Percentiles rank a stretch among this genome's conserved stretches.
Conservation (phyloP, 2,888 invertebrate genomes). For the Hypolimnas misippus region DNA sequence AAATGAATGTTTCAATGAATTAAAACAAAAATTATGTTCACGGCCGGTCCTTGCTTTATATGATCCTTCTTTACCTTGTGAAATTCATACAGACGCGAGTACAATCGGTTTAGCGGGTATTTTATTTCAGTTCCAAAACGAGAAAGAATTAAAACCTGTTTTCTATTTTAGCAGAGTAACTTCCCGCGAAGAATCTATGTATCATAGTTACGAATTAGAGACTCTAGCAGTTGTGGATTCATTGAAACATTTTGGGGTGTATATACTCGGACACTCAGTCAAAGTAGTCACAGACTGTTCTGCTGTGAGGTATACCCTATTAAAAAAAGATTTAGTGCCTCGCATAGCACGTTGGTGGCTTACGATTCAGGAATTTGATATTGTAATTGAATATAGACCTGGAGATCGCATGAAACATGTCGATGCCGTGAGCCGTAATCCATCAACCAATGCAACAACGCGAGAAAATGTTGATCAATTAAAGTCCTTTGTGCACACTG, state of each 20-base stretch:
- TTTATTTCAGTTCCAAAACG: slow-evolving; percentile 46
- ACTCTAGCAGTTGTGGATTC: slow-evolving; percentile 53
- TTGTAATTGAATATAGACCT: slow-evolving; percentile 50
- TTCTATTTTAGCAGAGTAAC: slow-evolving; percentile 51
- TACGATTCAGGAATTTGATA: slow-evolving; percentile 52
- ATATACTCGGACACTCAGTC: slow-evolving; percentile 43
- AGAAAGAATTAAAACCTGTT: slow-evolving; percentile 45
- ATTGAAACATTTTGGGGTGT: slow-evolving; percentile 45
- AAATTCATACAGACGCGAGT: slow-evolving; percentile 14
- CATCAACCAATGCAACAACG: slow-evolving; percentile 18
- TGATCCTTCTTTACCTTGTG: slow-evolving; percentile 8
- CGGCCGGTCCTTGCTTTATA: slow-evolving; percentile 48
- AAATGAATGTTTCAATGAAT: slow-evolving; percentile 33
- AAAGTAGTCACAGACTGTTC: slow-evolving; percentile 51
- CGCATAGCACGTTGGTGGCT: slow-evolving; percentile 55
- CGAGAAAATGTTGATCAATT: slow-evolving; percentile 18
- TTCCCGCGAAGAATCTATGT: slow-evolving; percentile 45
- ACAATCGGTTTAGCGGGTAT: slow-evolving; percentile 39
- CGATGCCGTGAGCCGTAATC: slow-evolving; percentile 53
- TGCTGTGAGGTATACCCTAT: slow-evolving; percentile 47
- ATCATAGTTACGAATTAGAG: slow-evolving; percentile 57
- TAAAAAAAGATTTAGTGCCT: slow-evolving; percentile 46
- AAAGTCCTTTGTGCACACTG: neutral
- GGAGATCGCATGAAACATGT: slow-evolving; percentile 52
- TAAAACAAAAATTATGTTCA: slow-evolving; percentile 9